Evolutionary conservation across 1,140 invertebrate genomes (phyloP).

Genomic region (Bathynomus jamesi): DNA sequence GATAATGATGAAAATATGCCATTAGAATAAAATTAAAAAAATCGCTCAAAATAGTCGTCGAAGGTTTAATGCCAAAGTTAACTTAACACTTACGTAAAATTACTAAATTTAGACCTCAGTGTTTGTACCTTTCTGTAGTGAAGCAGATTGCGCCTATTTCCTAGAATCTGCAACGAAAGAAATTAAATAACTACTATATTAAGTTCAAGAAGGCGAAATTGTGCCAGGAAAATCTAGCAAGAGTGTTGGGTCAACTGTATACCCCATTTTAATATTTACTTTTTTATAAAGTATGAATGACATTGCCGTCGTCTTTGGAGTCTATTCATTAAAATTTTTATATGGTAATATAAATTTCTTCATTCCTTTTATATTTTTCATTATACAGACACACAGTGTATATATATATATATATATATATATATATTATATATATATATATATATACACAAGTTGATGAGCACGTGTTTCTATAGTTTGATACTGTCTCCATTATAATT

Average conservation of each 20-base stretch:
- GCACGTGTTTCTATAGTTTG: neutral
- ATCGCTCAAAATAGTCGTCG: too few species aligned
- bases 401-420: constrained; percentile 3
- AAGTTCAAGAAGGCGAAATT: neutral
- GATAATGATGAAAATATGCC: too few species aligned
- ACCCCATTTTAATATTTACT: neutral
- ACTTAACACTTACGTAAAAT: too few species aligned
- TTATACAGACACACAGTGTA: neutral
- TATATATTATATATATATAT: constrained; percentile 3
- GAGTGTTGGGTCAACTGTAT: neutral
- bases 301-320: neutral
- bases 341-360: too few species aligned
- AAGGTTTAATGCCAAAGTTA: too few species aligned
- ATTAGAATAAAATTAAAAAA: too few species aligned
- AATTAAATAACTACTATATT: too few species aligned
- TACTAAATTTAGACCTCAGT: too few species aligned
- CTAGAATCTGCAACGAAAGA: too few species aligned
- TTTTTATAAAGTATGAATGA: neutral
- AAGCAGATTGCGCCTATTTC: too few species aligned
- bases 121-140: too few species aligned
- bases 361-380: neutral
- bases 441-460: neutral
- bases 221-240: neutral
- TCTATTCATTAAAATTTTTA: neutral
- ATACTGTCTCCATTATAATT: neutral